phyloP scores from a whole-genome alignment of 1,140 invertebrate species.

The Drosophila ohnishii region DNA sequence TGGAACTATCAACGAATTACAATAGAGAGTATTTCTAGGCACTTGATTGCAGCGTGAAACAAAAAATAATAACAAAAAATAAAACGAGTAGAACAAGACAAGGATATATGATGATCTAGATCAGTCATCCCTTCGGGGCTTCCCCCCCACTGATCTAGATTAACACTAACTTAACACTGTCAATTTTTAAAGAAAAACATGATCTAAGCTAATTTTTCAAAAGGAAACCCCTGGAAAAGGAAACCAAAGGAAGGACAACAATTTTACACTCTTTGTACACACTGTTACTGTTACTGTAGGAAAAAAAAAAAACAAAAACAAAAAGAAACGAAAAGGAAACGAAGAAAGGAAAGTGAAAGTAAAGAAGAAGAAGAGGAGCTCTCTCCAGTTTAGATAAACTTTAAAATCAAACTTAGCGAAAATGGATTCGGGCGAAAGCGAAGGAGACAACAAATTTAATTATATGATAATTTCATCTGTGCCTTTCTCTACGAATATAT shows the following conservation, averaged over 20 bases:
- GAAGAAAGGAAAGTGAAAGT: not conserved
- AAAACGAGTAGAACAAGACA: conserved; percentile 18
- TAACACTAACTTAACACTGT: conserved; percentile 68
- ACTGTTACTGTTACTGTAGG: conserved; percentile 35
- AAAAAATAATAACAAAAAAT: not conserved
- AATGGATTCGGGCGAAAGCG: conserved; percentile 29
- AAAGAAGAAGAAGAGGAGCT: conserved; percentile 10
- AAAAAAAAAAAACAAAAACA: not conserved
- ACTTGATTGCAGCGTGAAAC: conserved; percentile 12
- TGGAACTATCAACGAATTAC: conserved; percentile 79
- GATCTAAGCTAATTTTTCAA: conserved; percentile 58
- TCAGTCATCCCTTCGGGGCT: not conserved
- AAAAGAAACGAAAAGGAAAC: conserved; percentile 3
- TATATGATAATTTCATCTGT: conserved; percentile 79
- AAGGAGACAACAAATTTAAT: conserved; percentile 59
- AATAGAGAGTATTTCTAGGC: conserved; percentile 59
- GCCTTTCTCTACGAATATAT: conserved; percentile 75
- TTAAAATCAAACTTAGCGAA: conserved; percentile 71
- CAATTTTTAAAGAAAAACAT: conserved; percentile 63
- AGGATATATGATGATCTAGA: conserved; percentile 2
- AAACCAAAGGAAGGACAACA: conserved; percentile 32
- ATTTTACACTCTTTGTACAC: conserved; percentile 76
- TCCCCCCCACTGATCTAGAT: conserved; percentile 1
- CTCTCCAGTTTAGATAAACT: conserved; percentile 74
- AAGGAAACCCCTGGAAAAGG: not conserved